Percentiles rank a stretch among this genome's conserved stretches.
Evolutionary conservation across 2,888 invertebrate genomes (phyloP).

Genomic region (Mesorhabditis spiculigera): DNA sequence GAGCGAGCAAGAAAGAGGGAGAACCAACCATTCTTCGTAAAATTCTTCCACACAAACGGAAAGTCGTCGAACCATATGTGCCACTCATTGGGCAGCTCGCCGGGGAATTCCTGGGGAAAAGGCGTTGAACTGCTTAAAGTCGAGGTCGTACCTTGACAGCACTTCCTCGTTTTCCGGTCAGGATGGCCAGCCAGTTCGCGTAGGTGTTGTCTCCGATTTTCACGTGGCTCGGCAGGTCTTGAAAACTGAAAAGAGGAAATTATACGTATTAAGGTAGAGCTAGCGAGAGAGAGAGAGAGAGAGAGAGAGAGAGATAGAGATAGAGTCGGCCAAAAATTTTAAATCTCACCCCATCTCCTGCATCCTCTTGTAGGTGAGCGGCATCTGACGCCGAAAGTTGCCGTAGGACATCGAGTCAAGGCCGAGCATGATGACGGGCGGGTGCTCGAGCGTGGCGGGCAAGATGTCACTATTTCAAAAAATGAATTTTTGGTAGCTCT

Average conservation of each 20-base stretch:
- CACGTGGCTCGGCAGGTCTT: conserved; percentile 49
- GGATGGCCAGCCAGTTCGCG: conserved; percentile 57
- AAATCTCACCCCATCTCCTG: conserved; percentile 27
- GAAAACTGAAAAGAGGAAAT: conserved; percentile 15
- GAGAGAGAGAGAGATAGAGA: no score
- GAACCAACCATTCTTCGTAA: conserved; percentile 20
- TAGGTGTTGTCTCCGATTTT: conserved; percentile 61
- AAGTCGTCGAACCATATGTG: conserved; percentile 38
- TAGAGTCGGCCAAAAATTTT: no score
- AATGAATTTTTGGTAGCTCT: background rate
- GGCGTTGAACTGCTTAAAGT: background rate
- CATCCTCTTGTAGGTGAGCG: conserved; percentile 29
- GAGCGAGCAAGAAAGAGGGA: background rate
- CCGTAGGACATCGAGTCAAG: conserved; percentile 60
- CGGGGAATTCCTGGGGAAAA: conserved; percentile 29
- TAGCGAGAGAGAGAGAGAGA: no score
- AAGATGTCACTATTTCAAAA: conserved; percentile 13
- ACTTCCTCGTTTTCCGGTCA: conserved; percentile 46
- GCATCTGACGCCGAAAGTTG: conserved; percentile 58
- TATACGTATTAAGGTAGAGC: no score
- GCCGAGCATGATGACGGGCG: conserved; percentile 59
- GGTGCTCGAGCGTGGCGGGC: conserved; percentile 20
- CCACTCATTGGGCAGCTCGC: conserved; percentile 40
- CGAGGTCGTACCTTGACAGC: conserved; percentile 13
- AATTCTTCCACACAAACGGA: conserved; percentile 37